Evolutionary conservation across 2,888 invertebrate species (phyloP).

Genomic region (Tuta absoluta): DNA sequence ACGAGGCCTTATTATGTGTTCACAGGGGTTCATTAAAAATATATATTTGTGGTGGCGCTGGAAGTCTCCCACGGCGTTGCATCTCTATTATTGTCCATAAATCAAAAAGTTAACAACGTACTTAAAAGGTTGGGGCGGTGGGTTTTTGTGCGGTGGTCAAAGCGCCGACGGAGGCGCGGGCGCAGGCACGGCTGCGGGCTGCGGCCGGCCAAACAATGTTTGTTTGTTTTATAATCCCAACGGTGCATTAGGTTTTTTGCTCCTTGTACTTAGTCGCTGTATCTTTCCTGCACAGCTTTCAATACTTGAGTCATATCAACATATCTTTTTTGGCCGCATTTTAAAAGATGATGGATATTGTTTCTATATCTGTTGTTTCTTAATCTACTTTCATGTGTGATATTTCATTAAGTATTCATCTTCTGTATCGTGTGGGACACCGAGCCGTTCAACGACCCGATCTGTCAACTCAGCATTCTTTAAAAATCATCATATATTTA

Average conservation of each 20-base stretch:
- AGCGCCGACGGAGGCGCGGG: conserved; percentile 65
- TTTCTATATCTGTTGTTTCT: neutral
- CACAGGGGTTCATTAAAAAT: conserved; percentile 77
- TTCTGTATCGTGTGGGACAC: too few species aligned
- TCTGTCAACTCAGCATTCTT: too few species aligned
- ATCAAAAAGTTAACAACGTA: conserved; percentile 82
- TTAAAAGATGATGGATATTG: conserved; percentile 6
- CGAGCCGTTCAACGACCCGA: too few species aligned
- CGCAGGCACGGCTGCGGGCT: conserved; percentile 55
- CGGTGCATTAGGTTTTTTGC: conserved; percentile 76
- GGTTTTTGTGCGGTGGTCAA: conserved; percentile 77
- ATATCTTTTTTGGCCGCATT: conserved; percentile 41
- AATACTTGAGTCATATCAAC: conserved; percentile 69
- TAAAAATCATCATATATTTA: too few species aligned
- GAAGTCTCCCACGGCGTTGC: conserved; percentile 79
- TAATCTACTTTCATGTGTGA: too few species aligned
- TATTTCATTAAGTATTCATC: too few species aligned
- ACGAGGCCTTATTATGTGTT: conserved; percentile 70
- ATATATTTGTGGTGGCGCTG: conserved; percentile 69
- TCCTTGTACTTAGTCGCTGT: conserved; percentile 63
- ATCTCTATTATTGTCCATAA: conserved; percentile 81
- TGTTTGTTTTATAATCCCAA: conserved; percentile 80
- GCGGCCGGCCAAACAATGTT: conserved; percentile 53
- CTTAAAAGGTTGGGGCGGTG: conserved; percentile 77
- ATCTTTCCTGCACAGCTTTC: too few species aligned